Percentiles rank a stretch among this genome's conserved stretches.
Evolutionary conservation across 2,888 invertebrate genomes (phyloP).

Genomic region (Digitonthophagus gazella): DNA sequence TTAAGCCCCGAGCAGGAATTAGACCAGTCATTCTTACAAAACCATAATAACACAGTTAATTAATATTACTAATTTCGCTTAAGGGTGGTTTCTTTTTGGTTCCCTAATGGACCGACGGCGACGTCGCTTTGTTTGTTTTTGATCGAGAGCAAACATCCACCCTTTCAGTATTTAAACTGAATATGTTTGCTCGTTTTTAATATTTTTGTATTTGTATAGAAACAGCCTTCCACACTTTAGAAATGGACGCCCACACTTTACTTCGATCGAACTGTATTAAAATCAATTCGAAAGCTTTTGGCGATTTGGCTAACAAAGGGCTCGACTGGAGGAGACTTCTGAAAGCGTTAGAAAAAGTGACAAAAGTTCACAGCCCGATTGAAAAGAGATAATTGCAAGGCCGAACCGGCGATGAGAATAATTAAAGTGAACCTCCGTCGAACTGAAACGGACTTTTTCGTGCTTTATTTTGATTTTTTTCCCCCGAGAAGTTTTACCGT

Average conservation of each 20-base stretch:
- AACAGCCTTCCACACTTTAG: background rate
- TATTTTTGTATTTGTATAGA: background rate
- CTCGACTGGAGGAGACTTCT: background rate
- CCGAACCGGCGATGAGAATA: background rate
- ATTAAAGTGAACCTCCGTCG: background rate
- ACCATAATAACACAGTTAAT: slow-evolving; percentile 25
- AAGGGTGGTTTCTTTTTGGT: background rate
- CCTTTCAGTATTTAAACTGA: background rate
- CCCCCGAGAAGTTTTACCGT: background rate
- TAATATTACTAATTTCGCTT: slow-evolving; percentile 24
- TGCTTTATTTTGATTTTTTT: background rate
- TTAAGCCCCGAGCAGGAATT: slow-evolving; percentile 30
- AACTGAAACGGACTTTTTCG: background rate
- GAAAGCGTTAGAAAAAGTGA: background rate
- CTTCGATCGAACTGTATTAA: background rate
- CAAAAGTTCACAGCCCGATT: background rate
- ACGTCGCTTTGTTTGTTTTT: background rate
- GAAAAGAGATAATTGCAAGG: background rate
- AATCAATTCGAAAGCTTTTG: background rate
- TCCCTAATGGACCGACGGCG: background rate
- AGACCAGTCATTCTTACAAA: slow-evolving; percentile 29
- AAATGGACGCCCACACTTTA: background rate
- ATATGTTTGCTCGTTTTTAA: background rate
- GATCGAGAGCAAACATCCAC: background rate
- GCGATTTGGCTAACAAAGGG: background rate